Base-by-base conservation (phyloP, 1,140 invertebrate species). In the Zaprionus gabonicus region DNA sequence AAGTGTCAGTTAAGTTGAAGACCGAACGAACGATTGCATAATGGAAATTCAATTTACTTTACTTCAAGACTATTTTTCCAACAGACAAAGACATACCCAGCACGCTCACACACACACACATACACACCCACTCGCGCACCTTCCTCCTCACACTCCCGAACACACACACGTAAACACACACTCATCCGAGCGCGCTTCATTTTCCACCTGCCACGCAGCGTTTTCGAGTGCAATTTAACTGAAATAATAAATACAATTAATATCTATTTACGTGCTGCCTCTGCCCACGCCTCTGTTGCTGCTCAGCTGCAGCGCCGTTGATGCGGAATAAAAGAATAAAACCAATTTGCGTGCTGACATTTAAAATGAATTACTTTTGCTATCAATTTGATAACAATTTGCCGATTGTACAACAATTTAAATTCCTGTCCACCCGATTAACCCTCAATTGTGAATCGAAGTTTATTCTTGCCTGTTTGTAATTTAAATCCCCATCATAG, bases 1-100 rank as follows among this genome's bases (percentile, higher is more conserved):
- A 80, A 78, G 78, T 80, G 78, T 80, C 78, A 80, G 78, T 80
- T 78, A 75, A 80, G 71, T 80, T 80, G 78, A 80, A 80, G 78
- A 71, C 78, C 66, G 76, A 80, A 69, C 66, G 76, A 80, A 65
- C 71, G 78, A 80, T 72, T 80, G 78, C 76, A 80, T 71, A 80
- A 75, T 78, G 71, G 76, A 80, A 80, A 80, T 80, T 76, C 76
- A 80, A 78, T 80, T 80, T 80, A 71, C 62, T 68, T 74, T 64
- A 55, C 65, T 64, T 60, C 41, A 56, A 44, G 71, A 68, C 70
- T 66, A 77, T 77, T 76, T 69, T 49, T 44, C 62, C 46, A 38
- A 51, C 46, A 58, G n/a, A 27, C 25, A 62, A 28, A 28, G 36
- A 27, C 58, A 41, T 13, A 46, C 17, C 41, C 28, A 59, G 28